Conservation (phyloP, 2,113 vertebrate species). For the Pimephales promelas region DNA sequence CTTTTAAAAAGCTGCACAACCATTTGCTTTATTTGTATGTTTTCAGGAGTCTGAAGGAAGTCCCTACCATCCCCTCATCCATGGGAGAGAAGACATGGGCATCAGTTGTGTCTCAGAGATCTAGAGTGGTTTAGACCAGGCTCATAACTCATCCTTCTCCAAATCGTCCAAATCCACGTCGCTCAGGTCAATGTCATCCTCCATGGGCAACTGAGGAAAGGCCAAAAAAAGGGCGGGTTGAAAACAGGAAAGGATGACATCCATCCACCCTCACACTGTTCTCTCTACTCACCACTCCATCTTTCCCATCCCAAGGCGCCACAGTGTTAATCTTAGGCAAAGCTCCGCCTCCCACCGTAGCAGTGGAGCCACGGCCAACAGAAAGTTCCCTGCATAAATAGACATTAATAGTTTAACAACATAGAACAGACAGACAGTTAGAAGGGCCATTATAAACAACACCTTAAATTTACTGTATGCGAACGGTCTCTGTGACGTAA, state of each 20-base stretch:
- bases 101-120: background rate
- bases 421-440: slow-evolving; percentile 33
- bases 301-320: slow-evolving; percentile 93
- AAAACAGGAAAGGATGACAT: background rate
- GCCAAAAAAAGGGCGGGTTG: background rate
- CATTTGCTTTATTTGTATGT: slow-evolving; percentile 16
- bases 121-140: slow-evolving; percentile 22
- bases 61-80: slow-evolving; percentile 57
- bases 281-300: slow-evolving; percentile 85
- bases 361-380: slow-evolving; percentile 91
- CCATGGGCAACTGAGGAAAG: slow-evolving; percentile 83
- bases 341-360: slow-evolving; percentile 83
- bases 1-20: slow-evolving; percentile 40
- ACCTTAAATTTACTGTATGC: background rate
- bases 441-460: slow-evolving; percentile 20
- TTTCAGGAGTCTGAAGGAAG: slow-evolving; percentile 49
- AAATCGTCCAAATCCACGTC: slow-evolving; percentile 89
- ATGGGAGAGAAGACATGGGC: slow-evolving; percentile 59
- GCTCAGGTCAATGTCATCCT: slow-evolving; percentile 95
- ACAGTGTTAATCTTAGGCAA: slow-evolving; percentile 84
- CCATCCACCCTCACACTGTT: too few species aligned
- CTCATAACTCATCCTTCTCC: slow-evolving; percentile 62
- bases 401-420: slow-evolving; percentile 11
- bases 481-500: background rate
- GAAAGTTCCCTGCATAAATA: slow-evolving; percentile 85